These are phyloP conservation scores for Hipposideros larvatus DNA, from an alignment of 2,797 vertebrate genomes.

Conservation along the genomic window DNA sequence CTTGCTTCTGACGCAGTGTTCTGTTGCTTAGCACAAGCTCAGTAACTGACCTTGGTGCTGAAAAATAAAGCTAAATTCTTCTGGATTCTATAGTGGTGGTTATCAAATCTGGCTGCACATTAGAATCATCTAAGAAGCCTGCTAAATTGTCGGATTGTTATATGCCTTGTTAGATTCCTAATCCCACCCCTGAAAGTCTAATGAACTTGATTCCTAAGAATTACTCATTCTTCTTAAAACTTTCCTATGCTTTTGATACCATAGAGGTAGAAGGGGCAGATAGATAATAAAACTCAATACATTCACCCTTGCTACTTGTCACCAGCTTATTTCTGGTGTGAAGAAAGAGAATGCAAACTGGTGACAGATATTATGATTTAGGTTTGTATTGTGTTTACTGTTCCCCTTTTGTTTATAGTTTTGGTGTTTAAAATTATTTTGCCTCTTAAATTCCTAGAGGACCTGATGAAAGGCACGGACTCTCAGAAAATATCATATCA, in stretches of 20 bases:
- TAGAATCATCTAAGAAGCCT: background rate
- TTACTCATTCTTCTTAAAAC: conserved; percentile 51
- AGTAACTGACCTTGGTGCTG: conserved; percentile 63
- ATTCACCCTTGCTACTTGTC: background rate
- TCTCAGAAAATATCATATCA: conserved; percentile 2
- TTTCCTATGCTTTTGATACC: background rate
- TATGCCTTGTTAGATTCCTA: background rate
- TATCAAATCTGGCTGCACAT: background rate
- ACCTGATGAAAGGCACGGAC: background rate
- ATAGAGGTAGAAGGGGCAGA: background rate
- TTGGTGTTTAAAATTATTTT: background rate
- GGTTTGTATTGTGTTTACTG: background rate
- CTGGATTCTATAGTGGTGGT: background rate
- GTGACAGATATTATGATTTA: background rate
- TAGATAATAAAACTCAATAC: background rate
- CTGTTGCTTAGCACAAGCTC: accelerated
- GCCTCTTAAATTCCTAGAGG: conserved; percentile 39
- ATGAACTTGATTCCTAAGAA: background rate
- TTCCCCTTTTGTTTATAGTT: background rate
- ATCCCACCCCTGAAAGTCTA: background rate
- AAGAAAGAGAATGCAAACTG: conserved; percentile 19
- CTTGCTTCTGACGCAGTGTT: background rate
- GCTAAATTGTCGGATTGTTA: background rate
- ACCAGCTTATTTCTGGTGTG: background rate
- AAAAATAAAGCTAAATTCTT: background rate